Evolutionary conservation across 2,888 invertebrate genomes (phyloP).

Genomic region (Aproaerema taeniolella): DNA sequence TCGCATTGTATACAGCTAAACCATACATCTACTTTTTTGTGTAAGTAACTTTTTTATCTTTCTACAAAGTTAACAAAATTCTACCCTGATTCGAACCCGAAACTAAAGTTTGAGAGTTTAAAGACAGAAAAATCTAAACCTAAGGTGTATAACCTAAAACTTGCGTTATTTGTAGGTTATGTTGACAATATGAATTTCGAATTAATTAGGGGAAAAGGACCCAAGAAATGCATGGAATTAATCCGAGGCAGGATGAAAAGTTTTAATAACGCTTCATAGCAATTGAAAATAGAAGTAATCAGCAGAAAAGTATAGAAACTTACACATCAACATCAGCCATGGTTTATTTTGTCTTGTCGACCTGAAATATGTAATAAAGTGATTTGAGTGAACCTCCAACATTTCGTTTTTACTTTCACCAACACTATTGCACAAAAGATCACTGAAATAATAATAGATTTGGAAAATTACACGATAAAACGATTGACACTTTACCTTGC

Average conservation of each 20-base stretch:
- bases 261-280: too few species aligned
- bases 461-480: slow-evolving; percentile 40
- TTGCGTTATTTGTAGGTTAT: slow-evolving; percentile 59
- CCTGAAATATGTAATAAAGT: slow-evolving; percentile 67
- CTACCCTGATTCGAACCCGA: too few species aligned
- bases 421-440: slow-evolving; percentile 38
- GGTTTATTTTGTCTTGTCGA: slow-evolving; percentile 57
- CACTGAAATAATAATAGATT: slow-evolving; percentile 52
- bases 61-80: too few species aligned
- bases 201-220: neutral
- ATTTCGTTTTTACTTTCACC: slow-evolving; percentile 28
- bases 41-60: too few species aligned
- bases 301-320: slow-evolving; percentile 62
- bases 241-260: too few species aligned
- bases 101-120: neutral
- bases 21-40: too few species aligned
- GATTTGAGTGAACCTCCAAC: slow-evolving; percentile 35
- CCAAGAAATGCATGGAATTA: too few species aligned
- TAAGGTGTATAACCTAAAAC: slow-evolving; percentile 10
- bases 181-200: slow-evolving; percentile 41
- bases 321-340: slow-evolving; percentile 92
- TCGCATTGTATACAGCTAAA: too few species aligned
- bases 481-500: slow-evolving; percentile 74
- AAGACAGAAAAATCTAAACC: slow-evolving; percentile 6
- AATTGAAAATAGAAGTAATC: slow-evolving; percentile 5